Evolutionary conservation across 2,797 vertebrate genomes (phyloP).

Genomic region (Muscicapa striata): DNA sequence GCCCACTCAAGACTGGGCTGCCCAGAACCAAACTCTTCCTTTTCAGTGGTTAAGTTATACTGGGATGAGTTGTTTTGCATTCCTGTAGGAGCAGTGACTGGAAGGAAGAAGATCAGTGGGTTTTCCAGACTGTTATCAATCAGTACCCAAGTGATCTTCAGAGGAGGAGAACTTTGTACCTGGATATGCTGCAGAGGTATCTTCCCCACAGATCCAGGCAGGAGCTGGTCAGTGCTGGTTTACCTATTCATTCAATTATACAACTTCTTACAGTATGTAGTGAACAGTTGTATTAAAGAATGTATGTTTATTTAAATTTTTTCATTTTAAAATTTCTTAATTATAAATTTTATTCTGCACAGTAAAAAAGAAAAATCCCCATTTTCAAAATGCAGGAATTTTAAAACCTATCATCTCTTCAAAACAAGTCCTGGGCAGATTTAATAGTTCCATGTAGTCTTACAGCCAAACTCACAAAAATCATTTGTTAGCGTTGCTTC

Average conservation of each 20-base stretch:
- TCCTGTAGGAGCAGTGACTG: conserved; percentile 82
- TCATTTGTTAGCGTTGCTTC: not conserved
- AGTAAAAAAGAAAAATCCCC: not conserved
- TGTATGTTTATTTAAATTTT: not conserved
- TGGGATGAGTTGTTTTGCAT: not conserved
- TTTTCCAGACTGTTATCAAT: conserved; percentile 80
- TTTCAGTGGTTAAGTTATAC: not conserved
- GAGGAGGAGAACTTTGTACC: conserved; percentile 83
- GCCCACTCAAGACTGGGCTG: not conserved
- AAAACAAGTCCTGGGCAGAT: not conserved
- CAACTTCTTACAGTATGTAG: not conserved
- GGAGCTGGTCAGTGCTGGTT: conserved; percentile 85
- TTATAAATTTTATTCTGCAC: not conserved
- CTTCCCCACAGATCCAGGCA: conserved; percentile 84
- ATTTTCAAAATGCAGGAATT: not conserved
- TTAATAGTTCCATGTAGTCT: not conserved
- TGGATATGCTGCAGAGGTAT: conserved; percentile 86
- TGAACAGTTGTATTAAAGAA: not conserved
- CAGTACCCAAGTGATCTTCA: conserved; percentile 82
- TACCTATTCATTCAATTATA: not conserved
- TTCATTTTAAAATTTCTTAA: not conserved
- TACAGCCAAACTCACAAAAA: not conserved
- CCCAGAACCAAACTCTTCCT: not conserved
- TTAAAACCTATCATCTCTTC: not conserved
- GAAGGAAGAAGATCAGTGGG: conserved; percentile 83